A percentile compares a stretch with the other conserved stretches of the same genome.
Conservation (phyloP, 2,888 invertebrate species). For the Abscondita cerata region DNA sequence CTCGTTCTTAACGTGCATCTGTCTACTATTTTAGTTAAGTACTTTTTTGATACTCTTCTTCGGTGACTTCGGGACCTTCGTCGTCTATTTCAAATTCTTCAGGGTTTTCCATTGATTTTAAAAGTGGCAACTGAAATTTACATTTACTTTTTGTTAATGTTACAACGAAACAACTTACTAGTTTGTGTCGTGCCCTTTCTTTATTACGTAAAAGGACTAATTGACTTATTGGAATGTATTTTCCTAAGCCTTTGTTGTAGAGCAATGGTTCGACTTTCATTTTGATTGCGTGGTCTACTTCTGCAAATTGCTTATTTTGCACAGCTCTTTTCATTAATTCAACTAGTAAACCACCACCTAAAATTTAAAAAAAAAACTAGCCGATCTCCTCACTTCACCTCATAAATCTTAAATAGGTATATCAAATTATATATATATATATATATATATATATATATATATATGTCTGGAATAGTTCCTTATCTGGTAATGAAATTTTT, state of each 20-base stretch:
- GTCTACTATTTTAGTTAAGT: too few relatives aligned
- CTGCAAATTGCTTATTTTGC: conserved; percentile 88
- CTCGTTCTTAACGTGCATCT: too few relatives aligned
- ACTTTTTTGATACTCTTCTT: conserved; percentile 60
- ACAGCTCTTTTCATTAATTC: conserved; percentile 92
- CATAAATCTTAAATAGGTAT: too few relatives aligned
- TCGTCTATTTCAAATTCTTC: conserved; percentile 85
- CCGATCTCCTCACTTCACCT: too few relatives aligned
- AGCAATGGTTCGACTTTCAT: conserved; percentile 86
- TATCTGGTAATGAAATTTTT: too few relatives aligned
- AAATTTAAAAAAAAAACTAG: too few relatives aligned
- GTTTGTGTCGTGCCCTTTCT: conserved; percentile 80
- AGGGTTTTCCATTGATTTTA: conserved; percentile 82
- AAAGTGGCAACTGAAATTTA: conserved; percentile 69
- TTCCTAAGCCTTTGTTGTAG: conserved; percentile 92
- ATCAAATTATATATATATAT: too few relatives aligned
- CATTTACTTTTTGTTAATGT: neutral
- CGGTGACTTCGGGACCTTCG: conserved; percentile 70
- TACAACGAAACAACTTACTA: conserved; percentile 61
- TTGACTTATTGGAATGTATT: conserved; percentile 88
- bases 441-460: too few relatives aligned
- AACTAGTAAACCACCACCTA: conserved; percentile 90
- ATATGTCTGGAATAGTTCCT: too few relatives aligned
- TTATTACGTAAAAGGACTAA: conserved; percentile 87
- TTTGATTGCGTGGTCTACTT: conserved; percentile 91